These are phyloP conservation scores for Patagioenas fasciata DNA, from an alignment of 2,113 vertebrate genomes.

Conservation along the genomic window DNA sequence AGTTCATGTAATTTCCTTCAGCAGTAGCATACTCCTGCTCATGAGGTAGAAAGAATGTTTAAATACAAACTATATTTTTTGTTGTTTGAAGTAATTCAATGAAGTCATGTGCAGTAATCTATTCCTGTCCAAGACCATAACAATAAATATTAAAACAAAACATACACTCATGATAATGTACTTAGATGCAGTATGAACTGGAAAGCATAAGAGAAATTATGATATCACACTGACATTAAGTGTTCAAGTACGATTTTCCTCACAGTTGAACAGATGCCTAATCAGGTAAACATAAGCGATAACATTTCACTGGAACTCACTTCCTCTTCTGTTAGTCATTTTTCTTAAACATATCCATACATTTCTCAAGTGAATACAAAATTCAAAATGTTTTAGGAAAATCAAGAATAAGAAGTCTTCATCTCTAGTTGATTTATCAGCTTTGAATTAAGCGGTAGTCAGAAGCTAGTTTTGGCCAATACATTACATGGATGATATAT, in stretches of 20 bases:
- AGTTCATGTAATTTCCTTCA: not conserved
- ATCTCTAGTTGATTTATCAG: not conserved
- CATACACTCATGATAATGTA: not conserved
- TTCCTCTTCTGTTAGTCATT: not conserved
- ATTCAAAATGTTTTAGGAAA: not conserved
- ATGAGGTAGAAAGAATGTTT: not conserved
- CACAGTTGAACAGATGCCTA: accelerated
- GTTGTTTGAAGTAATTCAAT: not conserved
- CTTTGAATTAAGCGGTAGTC: not conserved
- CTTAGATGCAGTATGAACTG: not conserved
- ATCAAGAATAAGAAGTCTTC: not conserved
- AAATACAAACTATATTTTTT: not conserved
- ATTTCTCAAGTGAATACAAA: not conserved
- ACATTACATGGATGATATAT: not conserved
- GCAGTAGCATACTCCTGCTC: not conserved
- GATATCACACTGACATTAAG: not conserved
- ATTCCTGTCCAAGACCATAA: not conserved
- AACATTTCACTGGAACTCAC: not conserved
- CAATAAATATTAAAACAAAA: not conserved
- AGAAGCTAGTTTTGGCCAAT: not conserved
- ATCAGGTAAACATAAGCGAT: not conserved
- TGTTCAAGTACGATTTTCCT: not conserved
- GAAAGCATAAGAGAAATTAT: not conserved
- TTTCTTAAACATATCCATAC: not conserved
- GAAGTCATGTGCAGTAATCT: not conserved